Evolutionary conservation across 1,140 invertebrate species (phyloP).

Genomic region (Drosophila kurseongensis): DNA sequence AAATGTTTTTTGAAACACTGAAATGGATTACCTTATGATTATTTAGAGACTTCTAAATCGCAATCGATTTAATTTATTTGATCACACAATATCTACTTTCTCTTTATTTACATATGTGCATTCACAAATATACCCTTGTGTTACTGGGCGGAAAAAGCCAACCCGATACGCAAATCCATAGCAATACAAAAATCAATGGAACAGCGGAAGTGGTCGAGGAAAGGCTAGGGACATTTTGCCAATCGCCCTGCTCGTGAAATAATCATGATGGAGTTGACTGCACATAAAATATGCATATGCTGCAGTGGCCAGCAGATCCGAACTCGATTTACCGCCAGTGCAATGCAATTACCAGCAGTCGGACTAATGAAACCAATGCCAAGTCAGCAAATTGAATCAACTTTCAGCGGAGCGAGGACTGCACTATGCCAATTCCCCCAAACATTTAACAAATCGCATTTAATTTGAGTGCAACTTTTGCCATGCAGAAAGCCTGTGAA

Average conservation of each 20-base stretch:
- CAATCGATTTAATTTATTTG: no score
- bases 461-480: constrained; percentile 29
- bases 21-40: no score
- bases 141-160: neutral
- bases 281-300: constrained; percentile 45
- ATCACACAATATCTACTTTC: no score
- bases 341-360: constrained; percentile 29
- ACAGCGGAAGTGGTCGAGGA: constrained; percentile 10
- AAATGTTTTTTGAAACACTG: no score
- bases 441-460: constrained; percentile 53
- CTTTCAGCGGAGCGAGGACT: constrained; percentile 11
- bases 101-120: no score
- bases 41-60: no score
- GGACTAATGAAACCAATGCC: constrained; percentile 65
- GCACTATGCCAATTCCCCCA: constrained; percentile 9
- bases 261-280: constrained; percentile 55
- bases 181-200: constrained; percentile 56
- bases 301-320: constrained; percentile 23
- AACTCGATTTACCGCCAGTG: constrained; percentile 16
- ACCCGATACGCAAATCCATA: constrained; percentile 20
- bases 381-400: constrained; percentile 71
- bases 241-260: constrained; percentile 32
- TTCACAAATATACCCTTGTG: neutral
- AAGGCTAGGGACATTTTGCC: neutral
- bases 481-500: neutral